These are phyloP conservation scores for Meloe dianella DNA, from an alignment of 2,888 invertebrate species.

Conservation along the genomic window DNA sequence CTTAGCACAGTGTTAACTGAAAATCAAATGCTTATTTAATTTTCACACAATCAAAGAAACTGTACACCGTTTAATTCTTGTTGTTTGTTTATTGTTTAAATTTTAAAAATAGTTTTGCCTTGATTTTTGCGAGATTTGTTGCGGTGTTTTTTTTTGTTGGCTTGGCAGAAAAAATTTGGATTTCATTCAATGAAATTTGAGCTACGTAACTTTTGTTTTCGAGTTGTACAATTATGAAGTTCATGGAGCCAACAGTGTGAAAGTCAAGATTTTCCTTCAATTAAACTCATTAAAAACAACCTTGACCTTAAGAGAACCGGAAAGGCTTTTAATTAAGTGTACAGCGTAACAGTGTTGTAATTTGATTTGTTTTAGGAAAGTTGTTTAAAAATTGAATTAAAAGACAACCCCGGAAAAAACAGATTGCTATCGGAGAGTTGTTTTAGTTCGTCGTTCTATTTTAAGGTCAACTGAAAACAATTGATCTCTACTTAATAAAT, in stretches of 20 bases:
- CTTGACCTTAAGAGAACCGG: not conserved
- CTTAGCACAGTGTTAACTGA: not conserved
- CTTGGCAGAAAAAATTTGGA: not conserved
- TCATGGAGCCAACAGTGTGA: not conserved
- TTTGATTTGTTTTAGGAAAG: too few relatives aligned
- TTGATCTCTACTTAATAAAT: conserved; percentile 7
- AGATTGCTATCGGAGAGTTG: too few relatives aligned
- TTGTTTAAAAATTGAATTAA: too few relatives aligned
- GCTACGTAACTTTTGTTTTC: too few relatives aligned
- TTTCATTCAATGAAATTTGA: not conserved
- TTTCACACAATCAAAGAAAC: too few relatives aligned
- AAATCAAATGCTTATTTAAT: not conserved
- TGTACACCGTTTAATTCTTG: too few relatives aligned
- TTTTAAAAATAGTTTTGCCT: not conserved
- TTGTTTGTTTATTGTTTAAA: not conserved
- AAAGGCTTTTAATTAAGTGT: too few relatives aligned
- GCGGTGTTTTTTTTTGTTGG: not conserved
- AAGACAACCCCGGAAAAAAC: too few relatives aligned
- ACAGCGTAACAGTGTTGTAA: too few relatives aligned
- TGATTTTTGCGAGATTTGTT: not conserved
- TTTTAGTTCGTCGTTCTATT: not conserved
- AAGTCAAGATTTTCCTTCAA: not conserved
- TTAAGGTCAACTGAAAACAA: not conserved
- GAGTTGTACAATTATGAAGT: not conserved
- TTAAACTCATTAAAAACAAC: not conserved